Base-by-base conservation (phyloP, 1,140 invertebrate genomes). In the Agrypnia vestita region DNA sequence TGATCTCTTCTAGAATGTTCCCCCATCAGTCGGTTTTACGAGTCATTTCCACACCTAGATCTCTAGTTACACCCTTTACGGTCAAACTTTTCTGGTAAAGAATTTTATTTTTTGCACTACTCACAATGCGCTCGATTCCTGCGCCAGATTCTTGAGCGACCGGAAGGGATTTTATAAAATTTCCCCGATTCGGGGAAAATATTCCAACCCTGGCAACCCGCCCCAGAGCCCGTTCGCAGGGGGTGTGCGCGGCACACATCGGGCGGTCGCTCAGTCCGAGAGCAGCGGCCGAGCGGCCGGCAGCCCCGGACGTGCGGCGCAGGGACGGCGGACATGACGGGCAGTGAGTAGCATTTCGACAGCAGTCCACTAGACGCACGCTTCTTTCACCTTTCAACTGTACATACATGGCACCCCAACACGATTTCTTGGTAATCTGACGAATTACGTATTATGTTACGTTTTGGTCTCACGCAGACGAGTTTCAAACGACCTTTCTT, bases 381-480 rank as follows among this genome's bases (percentile, higher is more conserved):
- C 71, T 74, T 74, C 3, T 74, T 35, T 74, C 71, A 74, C 71
- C 51, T 74, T 56, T 56, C 15, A 49, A 13, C 19, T 71, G 67
- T 71, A 71, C 13, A 71, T 71, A 71, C 8, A 17, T 67, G 25
- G 67, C 67, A 71, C 67, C 67, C 0, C 9, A 19, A 59, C 17
- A 19, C 49, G 11, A 51, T 51, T 51, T 35, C 1, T 35, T 6
- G 25, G 1, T 35, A 35, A 3, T 35, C 25, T 6, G 25, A 35
- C 25, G 25, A 35, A 35, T 35, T 35, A 35, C 25, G 25, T 35
- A 35, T 35, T 35, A 35, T 35, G 6, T 35, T n/a, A n/a, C n/a
- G n/a, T n/a, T n/a, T 3, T 35, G 6, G 6, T 35, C 25, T 35
- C 1, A 35, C 1, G 6, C 25, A 35, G 25, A 35, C 6, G 1